A percentile compares a stretch with the other conserved stretches of the same genome.
Evolutionary conservation across 2,888 invertebrate genomes (phyloP).

Genomic region (Pollenia angustigena): DNA sequence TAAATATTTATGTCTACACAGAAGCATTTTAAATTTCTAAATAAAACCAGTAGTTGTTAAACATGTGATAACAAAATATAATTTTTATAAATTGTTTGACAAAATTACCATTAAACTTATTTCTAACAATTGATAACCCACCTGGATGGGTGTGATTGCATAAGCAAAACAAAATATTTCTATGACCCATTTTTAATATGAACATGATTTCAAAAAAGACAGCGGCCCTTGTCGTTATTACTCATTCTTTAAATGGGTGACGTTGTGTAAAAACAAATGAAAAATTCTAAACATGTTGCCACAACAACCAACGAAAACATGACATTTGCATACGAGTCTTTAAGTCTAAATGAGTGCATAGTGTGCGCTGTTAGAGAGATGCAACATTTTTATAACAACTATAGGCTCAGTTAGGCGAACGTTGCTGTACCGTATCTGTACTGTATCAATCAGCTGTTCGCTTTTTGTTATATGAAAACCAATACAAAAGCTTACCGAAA

Average conservation of each 20-base stretch:
- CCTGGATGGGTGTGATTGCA: constrained; percentile 47
- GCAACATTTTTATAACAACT: constrained; percentile 23
- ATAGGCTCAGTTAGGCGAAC: no score
- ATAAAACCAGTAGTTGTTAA: constrained; percentile 49
- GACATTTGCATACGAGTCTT: constrained; percentile 60
- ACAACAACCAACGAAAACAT: constrained; percentile 43
- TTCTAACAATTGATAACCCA: constrained; percentile 16
- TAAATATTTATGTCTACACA: not conserved
- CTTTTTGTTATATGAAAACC: no score
- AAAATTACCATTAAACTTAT: constrained; percentile 39
- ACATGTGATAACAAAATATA: constrained; percentile 9
- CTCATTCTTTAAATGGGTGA: constrained; percentile 14
- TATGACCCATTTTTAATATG: constrained; percentile 63
- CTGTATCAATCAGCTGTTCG: no score
- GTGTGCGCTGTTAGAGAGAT: not conserved
- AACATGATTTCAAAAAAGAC: constrained; percentile 41
- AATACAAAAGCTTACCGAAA: no score
- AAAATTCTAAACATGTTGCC: constrained; percentile 69
- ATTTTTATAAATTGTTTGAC: constrained; percentile 45
- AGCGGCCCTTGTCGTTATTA: constrained; percentile 42
- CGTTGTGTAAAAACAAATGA: constrained; percentile 49
- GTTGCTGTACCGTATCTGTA: no score
- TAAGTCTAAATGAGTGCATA: constrained; percentile 40
- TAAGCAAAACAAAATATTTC: constrained; percentile 15
- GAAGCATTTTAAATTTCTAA: not conserved